Base-by-base conservation (phyloP, 2,888 invertebrate genomes). In the Harpalus rufipes region DNA sequence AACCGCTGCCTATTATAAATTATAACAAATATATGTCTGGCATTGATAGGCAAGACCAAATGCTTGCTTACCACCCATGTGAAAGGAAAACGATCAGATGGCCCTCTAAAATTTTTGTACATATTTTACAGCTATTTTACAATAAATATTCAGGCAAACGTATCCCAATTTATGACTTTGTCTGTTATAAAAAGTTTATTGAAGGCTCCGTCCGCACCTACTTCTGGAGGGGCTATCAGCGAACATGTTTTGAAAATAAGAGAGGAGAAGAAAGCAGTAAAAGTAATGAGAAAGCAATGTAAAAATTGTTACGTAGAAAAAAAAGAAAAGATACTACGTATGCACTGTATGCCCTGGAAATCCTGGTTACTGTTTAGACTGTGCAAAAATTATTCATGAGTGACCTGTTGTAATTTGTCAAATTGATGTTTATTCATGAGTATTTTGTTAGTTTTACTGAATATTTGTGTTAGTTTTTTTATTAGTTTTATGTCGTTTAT, bases 121-220 rank as follows among this genome's bases (percentile, higher is more conserved):
- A 51, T 51, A 51, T 51, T 51, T 51, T 51, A 51, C 51, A 51
- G 51, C 51, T 51, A 51, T n/a, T 51, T 51, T n/a, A 51, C 51
- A 51, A 12, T 12, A 51, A 12, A 51, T 51, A 51, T 51, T 51
- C 51, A 12, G 51, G 51, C 51, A 51, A 51, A 51, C 51, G 51
- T n/a, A 51, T n/a, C 25, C 25, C 25, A 1, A 25, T 25, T 25
- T 25, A 25, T 25, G 25, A 25, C 25, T 25, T 25, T 25, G 25
- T 25, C 25, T 25, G 25, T 25, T 25, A 25, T 25, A 25, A 25
- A 25, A 25, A 25, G 25, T 25, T 2, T 25, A 25, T 25, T 25
- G 25, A 3, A 25, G 25, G 25, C 25, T 25, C 25, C 25, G 25
- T 25, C 25, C 25, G 25, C 25, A 25, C 25, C 25, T 25, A 25